Conservation (phyloP, 2,113 vertebrate genomes). For the Pollachius pollachius region DNA sequence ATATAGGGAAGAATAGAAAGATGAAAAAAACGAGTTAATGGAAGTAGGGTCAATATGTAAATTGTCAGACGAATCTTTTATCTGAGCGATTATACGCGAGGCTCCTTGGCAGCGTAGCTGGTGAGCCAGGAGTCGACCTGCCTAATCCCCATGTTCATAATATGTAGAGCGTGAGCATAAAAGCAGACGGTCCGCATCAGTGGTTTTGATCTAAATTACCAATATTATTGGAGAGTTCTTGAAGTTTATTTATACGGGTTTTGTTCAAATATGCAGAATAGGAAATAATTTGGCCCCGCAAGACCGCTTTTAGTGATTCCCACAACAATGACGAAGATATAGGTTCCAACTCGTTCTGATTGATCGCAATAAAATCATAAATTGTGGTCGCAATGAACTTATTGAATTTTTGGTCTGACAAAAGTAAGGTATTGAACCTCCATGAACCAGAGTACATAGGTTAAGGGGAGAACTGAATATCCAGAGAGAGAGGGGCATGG, state of each 20-base stretch:
- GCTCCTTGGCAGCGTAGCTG: background rate
- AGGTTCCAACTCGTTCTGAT: background rate
- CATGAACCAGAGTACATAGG: no score
- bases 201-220: no score
- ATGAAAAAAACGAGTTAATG: no score
- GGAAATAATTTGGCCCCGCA: constrained; percentile 6
- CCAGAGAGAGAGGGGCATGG: no score
- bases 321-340: background rate
- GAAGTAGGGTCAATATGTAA: no score
- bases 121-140: constrained; percentile 3
- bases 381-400: background rate
- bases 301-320: constrained; percentile 2
- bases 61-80: background rate
- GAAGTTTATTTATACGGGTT: background rate
- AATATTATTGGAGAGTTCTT: no score
- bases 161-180: constrained; percentile 2
- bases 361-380: no score
- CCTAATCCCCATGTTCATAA: constrained; percentile 9
- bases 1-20: no score
- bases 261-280: constrained; percentile 4
- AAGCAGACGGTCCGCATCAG: constrained; percentile 1
- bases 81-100: background rate
- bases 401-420: no score
- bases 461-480: no score
- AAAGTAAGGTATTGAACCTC: no score